phyloP scores from a whole-genome alignment of 2,797 vertebrate species.

The Peromyscus aztecus region DNA sequence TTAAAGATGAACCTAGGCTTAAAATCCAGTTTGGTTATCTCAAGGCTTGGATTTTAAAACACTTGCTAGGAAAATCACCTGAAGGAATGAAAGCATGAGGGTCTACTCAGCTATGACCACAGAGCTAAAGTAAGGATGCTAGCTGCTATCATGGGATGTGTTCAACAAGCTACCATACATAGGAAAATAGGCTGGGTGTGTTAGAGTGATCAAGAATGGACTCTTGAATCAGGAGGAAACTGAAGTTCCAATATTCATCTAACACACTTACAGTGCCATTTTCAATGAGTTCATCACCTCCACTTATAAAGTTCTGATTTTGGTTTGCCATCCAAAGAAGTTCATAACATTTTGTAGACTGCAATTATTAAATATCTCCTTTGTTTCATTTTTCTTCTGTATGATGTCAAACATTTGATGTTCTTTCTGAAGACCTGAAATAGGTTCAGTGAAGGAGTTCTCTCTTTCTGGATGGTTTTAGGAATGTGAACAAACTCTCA shows the following conservation, averaged over 20 bases:
- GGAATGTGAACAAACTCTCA: slow-evolving; percentile 41
- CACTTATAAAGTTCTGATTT: background rate
- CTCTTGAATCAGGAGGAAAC: background rate
- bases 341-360: slow-evolving; percentile 22
- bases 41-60: slow-evolving; percentile 23
- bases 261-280: background rate
- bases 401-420: background rate
- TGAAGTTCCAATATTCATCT: background rate
- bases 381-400: background rate
- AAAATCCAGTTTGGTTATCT: slow-evolving; percentile 12
- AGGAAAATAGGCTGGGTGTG: background rate
- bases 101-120: background rate
- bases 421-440: slow-evolving; percentile 6
- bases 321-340: background rate
- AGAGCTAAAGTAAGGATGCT: background rate
- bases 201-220: background rate
- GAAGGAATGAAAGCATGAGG: background rate
- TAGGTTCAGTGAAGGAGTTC: background rate
- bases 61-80: background rate
- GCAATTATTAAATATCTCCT: background rate
- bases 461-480: background rate
- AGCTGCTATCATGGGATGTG: background rate
- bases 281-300: background rate
- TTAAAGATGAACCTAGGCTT: slow-evolving; percentile 17
- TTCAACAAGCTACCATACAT: background rate